Conservation (phyloP, 1,140 invertebrate species). For the Drosophila chauvacae region DNA sequence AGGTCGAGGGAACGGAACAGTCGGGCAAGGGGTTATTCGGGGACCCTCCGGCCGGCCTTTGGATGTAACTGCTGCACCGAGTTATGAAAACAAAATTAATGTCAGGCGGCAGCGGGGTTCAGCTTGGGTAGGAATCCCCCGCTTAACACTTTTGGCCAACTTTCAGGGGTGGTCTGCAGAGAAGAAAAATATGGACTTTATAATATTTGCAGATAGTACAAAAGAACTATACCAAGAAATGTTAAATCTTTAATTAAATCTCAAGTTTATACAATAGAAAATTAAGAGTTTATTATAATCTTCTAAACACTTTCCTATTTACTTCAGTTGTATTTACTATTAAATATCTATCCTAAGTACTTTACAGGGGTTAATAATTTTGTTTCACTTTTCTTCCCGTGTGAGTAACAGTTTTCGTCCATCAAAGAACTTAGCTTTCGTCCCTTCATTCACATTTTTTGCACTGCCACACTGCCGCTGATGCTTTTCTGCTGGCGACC, state of each 20-base stretch:
- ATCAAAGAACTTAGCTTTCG: constrained; percentile 72
- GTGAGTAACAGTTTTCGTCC: constrained; percentile 60
- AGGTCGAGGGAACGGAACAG: neutral
- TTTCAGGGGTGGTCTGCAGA: neutral
- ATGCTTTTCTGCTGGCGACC: constrained; percentile 43
- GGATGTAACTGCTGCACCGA: constrained; percentile 52
- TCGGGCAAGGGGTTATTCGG: constrained; percentile 8
- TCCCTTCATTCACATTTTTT: constrained; percentile 39
- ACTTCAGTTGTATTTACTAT: neutral
- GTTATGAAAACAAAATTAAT: constrained; percentile 82
- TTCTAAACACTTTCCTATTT: neutral
- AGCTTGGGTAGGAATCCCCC: constrained; percentile 6
- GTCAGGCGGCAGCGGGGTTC: constrained; percentile 56
- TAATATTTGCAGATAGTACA: neutral
- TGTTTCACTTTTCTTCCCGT: constrained; percentile 3
- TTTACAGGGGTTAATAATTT: neutral
- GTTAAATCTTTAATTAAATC: too few species aligned
- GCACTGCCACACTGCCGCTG: constrained; percentile 3
- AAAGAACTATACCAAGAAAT: neutral
- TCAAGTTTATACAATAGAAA: neutral
- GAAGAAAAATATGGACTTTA: neutral
- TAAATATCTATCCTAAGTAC: neutral
- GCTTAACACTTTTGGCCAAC: constrained; percentile 3
- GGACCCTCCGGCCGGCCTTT: constrained; percentile 24
- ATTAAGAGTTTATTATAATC: too few species aligned